These are phyloP conservation scores for Menidia menidia DNA, from an alignment of 2,797 vertebrate genomes.

Conservation along the genomic window DNA sequence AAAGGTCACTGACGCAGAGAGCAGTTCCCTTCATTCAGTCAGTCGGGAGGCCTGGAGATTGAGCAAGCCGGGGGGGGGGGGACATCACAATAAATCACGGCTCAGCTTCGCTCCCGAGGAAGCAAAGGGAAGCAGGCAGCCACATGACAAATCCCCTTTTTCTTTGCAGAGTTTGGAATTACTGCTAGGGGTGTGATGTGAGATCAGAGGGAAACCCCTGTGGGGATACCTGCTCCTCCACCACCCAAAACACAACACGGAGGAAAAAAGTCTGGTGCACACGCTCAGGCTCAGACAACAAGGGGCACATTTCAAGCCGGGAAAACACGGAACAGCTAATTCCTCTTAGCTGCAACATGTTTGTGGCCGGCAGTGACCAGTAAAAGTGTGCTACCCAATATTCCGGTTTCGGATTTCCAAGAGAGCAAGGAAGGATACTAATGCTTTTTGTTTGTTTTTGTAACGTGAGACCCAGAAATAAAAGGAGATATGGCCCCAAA, in stretches of 20 bases:
- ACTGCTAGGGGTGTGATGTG: conserved; percentile 73
- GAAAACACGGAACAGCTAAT: conserved; percentile 23
- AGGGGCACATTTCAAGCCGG: conserved; percentile 19
- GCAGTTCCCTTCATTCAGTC: conserved; percentile 65
- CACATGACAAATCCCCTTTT: conserved; percentile 80
- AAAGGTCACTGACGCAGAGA: conserved; percentile 70
- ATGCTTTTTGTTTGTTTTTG: conserved; percentile 21
- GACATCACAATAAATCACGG: conserved; percentile 77
- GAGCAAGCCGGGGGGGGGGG: conserved; percentile 60
- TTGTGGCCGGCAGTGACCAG: background rate
- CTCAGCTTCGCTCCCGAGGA: conserved; percentile 65
- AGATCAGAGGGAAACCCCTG: conserved; percentile 73
- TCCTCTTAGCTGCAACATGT: background rate
- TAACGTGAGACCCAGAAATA: conserved; percentile 28
- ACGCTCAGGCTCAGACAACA: conserved; percentile 22
- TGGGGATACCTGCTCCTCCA: conserved; percentile 69
- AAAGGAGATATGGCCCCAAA: conserved; percentile 60
- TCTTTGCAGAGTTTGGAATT: conserved; percentile 72
- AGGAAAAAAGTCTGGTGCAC: conserved; percentile 43
- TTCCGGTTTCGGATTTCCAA: background rate
- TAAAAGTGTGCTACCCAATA: conserved; percentile 1
- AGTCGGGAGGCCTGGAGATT: conserved; percentile 63
- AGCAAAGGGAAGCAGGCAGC: conserved; percentile 72
- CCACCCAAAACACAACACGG: conserved; percentile 50
- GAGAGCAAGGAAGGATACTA: conserved; percentile 1